Base-by-base conservation (phyloP, 53 echinoderm and acorn worm genomes). In the Luidia sarsii region DNA sequence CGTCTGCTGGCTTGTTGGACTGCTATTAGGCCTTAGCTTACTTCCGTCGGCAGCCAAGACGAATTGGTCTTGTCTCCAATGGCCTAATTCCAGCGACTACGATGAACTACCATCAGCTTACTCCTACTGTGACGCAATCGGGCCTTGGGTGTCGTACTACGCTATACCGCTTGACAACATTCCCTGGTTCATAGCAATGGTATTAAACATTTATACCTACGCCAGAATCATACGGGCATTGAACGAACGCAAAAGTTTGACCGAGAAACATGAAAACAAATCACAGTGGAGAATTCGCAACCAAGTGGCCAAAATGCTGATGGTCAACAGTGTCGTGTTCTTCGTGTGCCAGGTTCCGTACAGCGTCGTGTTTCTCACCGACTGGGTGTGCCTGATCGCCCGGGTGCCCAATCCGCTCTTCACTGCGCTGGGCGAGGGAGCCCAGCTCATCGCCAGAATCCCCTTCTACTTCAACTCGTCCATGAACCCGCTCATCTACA, bases 111-210 rank as follows among this genome's bases (percentile, higher is more conserved):
- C 90, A 32, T 28, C 23, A 84, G 82, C 22, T 18, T 64, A 25
- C 15, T 45, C 9, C 65, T 75, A 54, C 57, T 84, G 88, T 72
- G 39, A 22, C n/a, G 67, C 57, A 1, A 24, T 61, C 33, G 57
- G 19, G n/a, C 37, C 3, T 25, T 82, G 49, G 54, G 25, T 33
- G 38, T 35, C 1, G 36, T 85, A 23, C 65, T 57, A 2, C 66
- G 85, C 48, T 43, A 74, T 15, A 31, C 69, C 69, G 27, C 60
- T 92, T 16, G 65, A 39, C 19, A 82, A 86, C 0, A 57, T 93
- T 30, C 89, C 93, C 9, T 93, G 90, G 59, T 70, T 93, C 21
- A 14, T 87, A 45, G 86, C 80, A 35, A 46, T 93, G 71, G 33
- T 83, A 24, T 39, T 57, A 4, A 89, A 89, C 60, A 53, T 79